Base-by-base conservation (phyloP, 2,888 invertebrate species). In the Fissipunctia ypsillon region DNA sequence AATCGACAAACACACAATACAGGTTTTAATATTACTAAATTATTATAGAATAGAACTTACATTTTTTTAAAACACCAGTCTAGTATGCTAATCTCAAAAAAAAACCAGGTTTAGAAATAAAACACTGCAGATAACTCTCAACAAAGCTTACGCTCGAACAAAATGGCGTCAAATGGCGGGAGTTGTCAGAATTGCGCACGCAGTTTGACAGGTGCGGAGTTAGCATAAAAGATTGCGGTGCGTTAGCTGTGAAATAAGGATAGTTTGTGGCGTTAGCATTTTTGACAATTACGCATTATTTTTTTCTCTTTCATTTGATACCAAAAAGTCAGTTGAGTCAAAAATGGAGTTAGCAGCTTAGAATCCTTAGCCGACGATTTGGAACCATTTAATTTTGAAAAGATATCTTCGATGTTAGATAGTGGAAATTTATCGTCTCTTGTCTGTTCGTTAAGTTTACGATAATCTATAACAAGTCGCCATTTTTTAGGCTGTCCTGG, bases 111-210 rank as follows among this genome's bases (percentile, higher is more conserved):
- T 52, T 25, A 52, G 52, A 52, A 52, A 52, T 52, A 52, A 48
- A 48, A 48, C 48, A 22, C 22, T 22, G 48, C 48, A 48, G 45
- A 6, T 45, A 19, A 45, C 45, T 50, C 52, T 52, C 52, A 52
- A 2, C 52, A 52, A 52, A 52, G 6, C 9, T 48, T 57, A 57
- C 22, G 35, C 57, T 57, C 31, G 57, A 57, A 35, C 57, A 35
- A 57, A 57, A 57, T 57, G 57, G 57, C 57, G 35, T 57, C 57
- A 22, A 45, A 6, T 63, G 19, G 28, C 63, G 48, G 63, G 63
- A 63, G 63, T 63, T 48, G 63, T 63, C 63, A 45, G 14, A 63
- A 63, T 63, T 63, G 63, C 63, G 63, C 63, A 31, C 63, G 63
- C 16, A 48, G 63, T 63, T 63, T 63, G 31, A 48, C 2, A 63